A percentile compares a stretch with the other conserved stretches of the same genome.
These are phyloP conservation scores for Orbicella faveolata DNA, from an alignment of 64 coral and sea anemone species.

Conservation along the genomic window DNA sequence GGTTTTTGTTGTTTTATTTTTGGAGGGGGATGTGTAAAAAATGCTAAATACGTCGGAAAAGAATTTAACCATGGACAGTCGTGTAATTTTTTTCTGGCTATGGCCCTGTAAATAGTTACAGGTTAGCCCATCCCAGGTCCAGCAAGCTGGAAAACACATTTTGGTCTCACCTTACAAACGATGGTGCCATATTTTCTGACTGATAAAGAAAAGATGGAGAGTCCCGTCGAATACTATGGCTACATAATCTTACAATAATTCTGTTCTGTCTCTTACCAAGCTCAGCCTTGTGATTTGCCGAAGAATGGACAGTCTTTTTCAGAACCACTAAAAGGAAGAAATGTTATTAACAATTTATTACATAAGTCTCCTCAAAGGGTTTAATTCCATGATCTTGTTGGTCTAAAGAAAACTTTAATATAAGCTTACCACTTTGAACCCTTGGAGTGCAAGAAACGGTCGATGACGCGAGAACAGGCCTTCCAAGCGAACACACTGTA, in stretches of 20 bases:
- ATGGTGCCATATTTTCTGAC: too few relatives aligned
- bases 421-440: slow-evolving; percentile 59
- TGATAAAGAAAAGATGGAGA: too few relatives aligned
- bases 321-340: neutral
- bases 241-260: neutral
- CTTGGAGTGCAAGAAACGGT: slow-evolving; percentile 24
- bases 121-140: too few relatives aligned
- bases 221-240: neutral
- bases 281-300: slow-evolving; percentile 27
- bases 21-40: too few relatives aligned
- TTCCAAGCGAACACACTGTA: neutral
- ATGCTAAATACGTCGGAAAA: too few relatives aligned
- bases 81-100: too few relatives aligned
- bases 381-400: neutral
- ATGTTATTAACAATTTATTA: neutral
- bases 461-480: slow-evolving; percentile 48
- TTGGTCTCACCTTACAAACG: too few relatives aligned
- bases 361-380: neutral
- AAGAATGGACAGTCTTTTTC: slow-evolving; percentile 18
- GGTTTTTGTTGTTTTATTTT: too few relatives aligned
- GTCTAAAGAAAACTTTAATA: too few relatives aligned
- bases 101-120: too few relatives aligned
- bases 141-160: too few relatives aligned
- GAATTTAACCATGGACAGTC: too few relatives aligned
- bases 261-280: slow-evolving; percentile 1